A percentile compares a stretch with the other conserved stretches of the same genome.
Conservation (phyloP, 1,140 invertebrate species). For the Cepaea nemoralis region DNA sequence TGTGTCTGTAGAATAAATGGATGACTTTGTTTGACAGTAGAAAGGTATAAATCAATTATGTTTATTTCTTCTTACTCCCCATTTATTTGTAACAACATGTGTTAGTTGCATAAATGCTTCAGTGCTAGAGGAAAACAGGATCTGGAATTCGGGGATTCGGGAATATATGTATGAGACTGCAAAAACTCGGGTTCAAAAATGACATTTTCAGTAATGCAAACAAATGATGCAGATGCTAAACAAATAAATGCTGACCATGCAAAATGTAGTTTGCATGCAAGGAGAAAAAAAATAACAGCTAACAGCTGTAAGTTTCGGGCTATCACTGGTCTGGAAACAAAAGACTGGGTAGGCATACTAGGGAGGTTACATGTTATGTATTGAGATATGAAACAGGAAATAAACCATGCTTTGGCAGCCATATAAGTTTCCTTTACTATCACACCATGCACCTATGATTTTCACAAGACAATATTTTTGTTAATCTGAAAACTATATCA, state of each 20-base stretch:
- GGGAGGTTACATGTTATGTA: not conserved
- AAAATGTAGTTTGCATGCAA: conserved; percentile 12
- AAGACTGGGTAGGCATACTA: not conserved
- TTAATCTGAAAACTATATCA: not conserved
- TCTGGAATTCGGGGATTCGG: no score
- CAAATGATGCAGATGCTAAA: conserved; percentile 2
- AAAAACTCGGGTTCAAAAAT: not conserved
- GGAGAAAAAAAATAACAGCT: not conserved
- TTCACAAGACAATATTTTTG: not conserved
- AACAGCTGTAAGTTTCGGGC: not conserved
- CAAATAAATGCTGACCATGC: not conserved
- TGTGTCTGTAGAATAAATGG: no score
- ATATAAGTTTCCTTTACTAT: not conserved
- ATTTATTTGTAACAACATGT: no score
- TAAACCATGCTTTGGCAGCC: conserved; percentile 1
- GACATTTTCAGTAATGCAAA: not conserved
- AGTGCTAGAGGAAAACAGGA: no score
- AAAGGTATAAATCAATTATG: no score
- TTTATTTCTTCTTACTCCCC: no score
- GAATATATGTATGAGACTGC: no score
- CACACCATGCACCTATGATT: not conserved
- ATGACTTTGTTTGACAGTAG: no score
- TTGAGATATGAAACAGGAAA: not conserved
- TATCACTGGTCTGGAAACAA: not conserved
- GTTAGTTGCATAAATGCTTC: no score